Percentiles rank a stretch among this genome's conserved stretches.
Evolutionary conservation across 2,888 invertebrate genomes (phyloP).

Genomic region (Linyphia triangularis): DNA sequence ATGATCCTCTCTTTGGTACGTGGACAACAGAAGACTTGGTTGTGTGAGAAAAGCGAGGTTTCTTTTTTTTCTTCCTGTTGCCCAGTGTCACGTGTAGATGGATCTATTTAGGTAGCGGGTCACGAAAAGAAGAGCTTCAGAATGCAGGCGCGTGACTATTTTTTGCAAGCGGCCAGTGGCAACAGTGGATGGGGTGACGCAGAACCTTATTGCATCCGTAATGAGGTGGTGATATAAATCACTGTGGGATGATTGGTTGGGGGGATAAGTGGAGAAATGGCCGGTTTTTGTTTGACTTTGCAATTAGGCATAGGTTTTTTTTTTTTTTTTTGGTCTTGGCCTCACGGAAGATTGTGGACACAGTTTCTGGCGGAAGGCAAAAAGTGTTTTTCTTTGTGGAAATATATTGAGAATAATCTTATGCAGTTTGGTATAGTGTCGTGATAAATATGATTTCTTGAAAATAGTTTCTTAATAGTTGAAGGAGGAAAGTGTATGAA

Average conservation of each 20-base stretch:
- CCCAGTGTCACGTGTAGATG: background rate
- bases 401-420: too few relatives aligned
- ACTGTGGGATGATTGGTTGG: background rate
- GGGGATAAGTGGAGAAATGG: background rate
- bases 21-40: background rate
- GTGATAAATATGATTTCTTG: too few relatives aligned
- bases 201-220: background rate
- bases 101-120: slow-evolving; percentile 11
- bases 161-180: background rate
- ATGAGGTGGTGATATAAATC: background rate
- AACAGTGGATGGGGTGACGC: background rate
- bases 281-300: background rate
- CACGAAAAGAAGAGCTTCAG: background rate
- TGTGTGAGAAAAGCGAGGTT: background rate
- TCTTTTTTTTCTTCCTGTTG: background rate
- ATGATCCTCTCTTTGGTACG: background rate
- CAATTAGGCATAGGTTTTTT: background rate
- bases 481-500: too few relatives aligned
- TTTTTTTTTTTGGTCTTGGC: background rate
- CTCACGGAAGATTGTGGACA: background rate
- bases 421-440: too few relatives aligned
- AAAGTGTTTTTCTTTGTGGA: too few relatives aligned
- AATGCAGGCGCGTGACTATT: slow-evolving; percentile 10
- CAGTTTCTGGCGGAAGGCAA: background rate
- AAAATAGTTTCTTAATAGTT: too few relatives aligned